A percentile compares a stretch with the other conserved stretches of the same genome.
Evolutionary conservation across 1,140 invertebrate species (phyloP).

Genomic region (Saxidomus purpurata): DNA sequence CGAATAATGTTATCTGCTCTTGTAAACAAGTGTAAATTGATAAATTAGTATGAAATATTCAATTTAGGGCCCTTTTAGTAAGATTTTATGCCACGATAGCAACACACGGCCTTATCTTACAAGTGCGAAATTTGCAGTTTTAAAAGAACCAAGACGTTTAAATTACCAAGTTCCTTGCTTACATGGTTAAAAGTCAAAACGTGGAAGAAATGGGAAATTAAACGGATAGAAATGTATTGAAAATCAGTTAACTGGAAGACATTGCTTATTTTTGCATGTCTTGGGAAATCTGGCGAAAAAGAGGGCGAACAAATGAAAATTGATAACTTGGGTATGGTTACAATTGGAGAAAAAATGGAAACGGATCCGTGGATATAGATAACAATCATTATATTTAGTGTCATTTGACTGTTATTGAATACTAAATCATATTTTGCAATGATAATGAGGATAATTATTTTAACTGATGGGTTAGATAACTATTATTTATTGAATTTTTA

Average conservation of each 20-base stretch:
- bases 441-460: constrained; percentile 23
- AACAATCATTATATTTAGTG: constrained; percentile 8
- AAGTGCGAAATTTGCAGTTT: constrained; percentile 31
- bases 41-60: constrained; percentile 32
- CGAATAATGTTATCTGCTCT: neutral
- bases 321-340: neutral
- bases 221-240: neutral
- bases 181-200: neutral
- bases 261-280: constrained; percentile 10
- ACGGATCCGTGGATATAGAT: neutral
- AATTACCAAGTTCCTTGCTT: constrained; percentile 21
- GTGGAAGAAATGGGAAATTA: constrained; percentile 14
- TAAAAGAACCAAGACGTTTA: neutral
- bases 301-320: neutral
- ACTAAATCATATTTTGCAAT: constrained; percentile 30
- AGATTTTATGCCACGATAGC: neutral
- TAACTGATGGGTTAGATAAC: constrained; percentile 9
- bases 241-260: constrained; percentile 23
- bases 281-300: neutral
- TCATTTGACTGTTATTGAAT: constrained; percentile 31
- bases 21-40: constrained; percentile 25
- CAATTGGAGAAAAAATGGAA: neutral
- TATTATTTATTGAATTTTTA: constrained; percentile 30
- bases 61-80: constrained; percentile 18
- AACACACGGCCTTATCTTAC: constrained; percentile 7